Conservation (phyloP, 2,113 vertebrate genomes). For the Ranitomeya variabilis region DNA sequence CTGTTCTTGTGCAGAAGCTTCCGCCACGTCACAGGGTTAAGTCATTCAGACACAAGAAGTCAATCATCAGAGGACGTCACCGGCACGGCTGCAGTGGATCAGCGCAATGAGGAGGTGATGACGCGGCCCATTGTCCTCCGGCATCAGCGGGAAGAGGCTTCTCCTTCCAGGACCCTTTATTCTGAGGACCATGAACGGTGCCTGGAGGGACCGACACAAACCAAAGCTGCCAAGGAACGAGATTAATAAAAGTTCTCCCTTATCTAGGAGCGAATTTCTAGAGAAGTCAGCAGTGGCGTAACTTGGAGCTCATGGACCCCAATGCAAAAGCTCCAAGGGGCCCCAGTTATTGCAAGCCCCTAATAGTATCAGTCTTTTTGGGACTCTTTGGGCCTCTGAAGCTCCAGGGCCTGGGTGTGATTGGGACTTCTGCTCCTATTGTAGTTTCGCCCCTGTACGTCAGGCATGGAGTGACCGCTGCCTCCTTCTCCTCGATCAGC, state of each 20-base stretch:
- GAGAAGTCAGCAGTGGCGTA: background rate
- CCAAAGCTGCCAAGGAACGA: no score
- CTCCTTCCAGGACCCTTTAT: background rate
- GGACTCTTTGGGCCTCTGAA: no score
- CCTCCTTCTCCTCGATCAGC: no score
- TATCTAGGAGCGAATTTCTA: background rate
- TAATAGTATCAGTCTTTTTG: no score
- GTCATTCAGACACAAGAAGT: constrained; percentile 75
- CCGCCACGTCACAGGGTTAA: constrained; percentile 65
- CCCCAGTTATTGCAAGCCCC: no score
- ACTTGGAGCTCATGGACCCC: no score
- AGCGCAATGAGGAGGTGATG: background rate
- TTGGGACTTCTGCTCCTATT: no score
- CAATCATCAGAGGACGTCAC: constrained; percentile 70
- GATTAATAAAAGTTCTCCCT: background rate
- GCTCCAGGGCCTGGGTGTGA: no score
- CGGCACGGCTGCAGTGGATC: background rate
- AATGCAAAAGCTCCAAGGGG: no score
- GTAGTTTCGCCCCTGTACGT: no score
- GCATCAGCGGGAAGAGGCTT: background rate
- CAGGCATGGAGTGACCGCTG: no score
- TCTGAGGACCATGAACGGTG: background rate
- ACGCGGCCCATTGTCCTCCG: no score
- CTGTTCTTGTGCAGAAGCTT: background rate
- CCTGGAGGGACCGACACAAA: background rate